Evolutionary conservation across 2,797 vertebrate species (phyloP).

Genomic region (Tolypeutes matacus): DNA sequence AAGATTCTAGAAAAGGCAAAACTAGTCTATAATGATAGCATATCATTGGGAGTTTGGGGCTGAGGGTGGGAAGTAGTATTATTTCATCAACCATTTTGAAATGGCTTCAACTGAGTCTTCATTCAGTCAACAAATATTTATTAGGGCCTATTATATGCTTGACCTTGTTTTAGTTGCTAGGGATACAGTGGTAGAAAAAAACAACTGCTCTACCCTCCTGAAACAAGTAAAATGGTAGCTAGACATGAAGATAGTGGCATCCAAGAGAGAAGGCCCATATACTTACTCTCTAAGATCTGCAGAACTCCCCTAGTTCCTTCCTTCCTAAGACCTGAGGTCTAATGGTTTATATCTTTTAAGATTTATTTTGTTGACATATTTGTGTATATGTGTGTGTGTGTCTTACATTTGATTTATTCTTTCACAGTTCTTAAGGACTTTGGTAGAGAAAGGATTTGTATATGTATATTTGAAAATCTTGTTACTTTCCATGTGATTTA

Average conservation of each 20-base stretch:
- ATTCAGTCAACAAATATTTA: conserved; percentile 29
- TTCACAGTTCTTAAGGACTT: neutral
- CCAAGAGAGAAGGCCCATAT: neutral
- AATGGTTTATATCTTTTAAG: conserved; percentile 18
- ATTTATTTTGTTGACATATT: neutral
- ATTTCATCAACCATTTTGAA: neutral
- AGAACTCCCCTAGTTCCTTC: neutral
- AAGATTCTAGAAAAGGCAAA: conserved; percentile 1
- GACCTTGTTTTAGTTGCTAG: neutral
- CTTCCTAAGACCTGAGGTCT: neutral
- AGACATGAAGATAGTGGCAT: neutral
- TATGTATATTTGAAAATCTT: conserved; percentile 25
- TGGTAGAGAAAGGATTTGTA: conserved; percentile 25
- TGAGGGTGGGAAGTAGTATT: neutral
- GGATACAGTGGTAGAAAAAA: neutral
- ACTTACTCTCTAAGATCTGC: neutral
- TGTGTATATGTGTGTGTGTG: neutral
- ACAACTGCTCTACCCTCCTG: neutral
- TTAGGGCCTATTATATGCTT: neutral
- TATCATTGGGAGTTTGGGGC: neutral
- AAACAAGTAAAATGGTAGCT: conserved; percentile 13
- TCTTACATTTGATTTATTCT: conserved; percentile 19
- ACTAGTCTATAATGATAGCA: neutral
- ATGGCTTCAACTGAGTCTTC: neutral
- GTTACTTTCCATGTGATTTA: conserved; percentile 42